phyloP scores from a whole-genome alignment of 2,113 vertebrate species.

The Gopherus flavomarginatus region DNA sequence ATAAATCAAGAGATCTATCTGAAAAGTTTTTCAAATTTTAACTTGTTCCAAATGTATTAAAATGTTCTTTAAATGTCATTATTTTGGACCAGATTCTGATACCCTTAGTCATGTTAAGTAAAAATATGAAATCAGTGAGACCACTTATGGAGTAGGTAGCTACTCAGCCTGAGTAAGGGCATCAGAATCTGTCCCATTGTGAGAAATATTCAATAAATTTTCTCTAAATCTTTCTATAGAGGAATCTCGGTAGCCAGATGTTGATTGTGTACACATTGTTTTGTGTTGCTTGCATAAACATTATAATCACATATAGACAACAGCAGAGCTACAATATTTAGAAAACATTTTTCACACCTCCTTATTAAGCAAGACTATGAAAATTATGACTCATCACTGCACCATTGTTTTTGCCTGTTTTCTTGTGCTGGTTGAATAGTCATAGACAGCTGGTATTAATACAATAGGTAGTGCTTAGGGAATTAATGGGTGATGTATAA shows the following conservation, averaged over 20 bases:
- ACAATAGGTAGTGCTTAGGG: slow-evolving; percentile 88
- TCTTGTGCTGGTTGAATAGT: slow-evolving; percentile 87
- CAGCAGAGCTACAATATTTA: slow-evolving; percentile 94
- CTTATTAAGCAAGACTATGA: slow-evolving; percentile 93
- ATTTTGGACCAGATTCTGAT: background rate
- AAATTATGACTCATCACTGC: slow-evolving; percentile 94
- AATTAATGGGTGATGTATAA: slow-evolving; percentile 88
- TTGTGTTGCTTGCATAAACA: slow-evolving; percentile 92
- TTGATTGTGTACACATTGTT: slow-evolving; percentile 93
- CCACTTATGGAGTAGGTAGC: background rate
- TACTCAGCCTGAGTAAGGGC: background rate
- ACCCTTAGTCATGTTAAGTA: background rate
- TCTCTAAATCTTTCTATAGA: slow-evolving; percentile 79
- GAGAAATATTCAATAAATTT: slow-evolving; percentile 77
- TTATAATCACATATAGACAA: slow-evolving; percentile 94
- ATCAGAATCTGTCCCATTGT: slow-evolving; percentile 38
- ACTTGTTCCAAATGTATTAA: slow-evolving; percentile 37
- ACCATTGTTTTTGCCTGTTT: slow-evolving; percentile 88
- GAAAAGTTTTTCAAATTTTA: slow-evolving; percentile 49
- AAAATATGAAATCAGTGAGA: background rate
- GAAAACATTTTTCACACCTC: slow-evolving; percentile 96
- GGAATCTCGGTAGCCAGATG: slow-evolving; percentile 88
- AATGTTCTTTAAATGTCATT: slow-evolving; percentile 50
- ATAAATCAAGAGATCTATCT: slow-evolving; percentile 49
- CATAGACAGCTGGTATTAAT: slow-evolving; percentile 91